These are phyloP conservation scores for Cynodonichthys magdalenae DNA, from an alignment of 2,797 vertebrate genomes.

Conservation along the genomic window DNA sequence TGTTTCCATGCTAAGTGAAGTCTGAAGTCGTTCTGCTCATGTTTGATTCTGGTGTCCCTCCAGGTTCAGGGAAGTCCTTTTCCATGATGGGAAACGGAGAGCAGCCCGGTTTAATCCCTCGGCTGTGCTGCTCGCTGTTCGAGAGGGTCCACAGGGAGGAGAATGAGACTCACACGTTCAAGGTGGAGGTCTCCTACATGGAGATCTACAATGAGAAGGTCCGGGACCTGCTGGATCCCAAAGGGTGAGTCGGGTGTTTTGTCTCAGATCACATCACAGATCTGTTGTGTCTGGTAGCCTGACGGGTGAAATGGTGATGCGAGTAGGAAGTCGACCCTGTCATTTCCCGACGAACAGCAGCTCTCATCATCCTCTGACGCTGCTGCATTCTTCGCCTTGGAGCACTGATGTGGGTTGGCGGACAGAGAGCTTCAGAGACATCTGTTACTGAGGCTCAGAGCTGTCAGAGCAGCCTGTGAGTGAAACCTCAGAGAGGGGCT, in stretches of 20 bases:
- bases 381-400: constrained; percentile 62
- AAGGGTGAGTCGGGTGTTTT: constrained; percentile 87
- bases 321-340: constrained; percentile 63
- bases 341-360: constrained; percentile 60
- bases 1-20: too few relatives aligned
- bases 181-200: constrained; percentile 98
- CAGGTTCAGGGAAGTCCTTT: constrained; percentile 99
- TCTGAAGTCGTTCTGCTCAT: background rate
- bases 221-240: constrained; percentile 95
- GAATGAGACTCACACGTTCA: constrained; percentile 90
- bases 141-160: constrained; percentile 90
- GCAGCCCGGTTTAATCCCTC: constrained; percentile 95
- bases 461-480: constrained; percentile 40
- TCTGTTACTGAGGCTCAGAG: constrained; percentile 63
- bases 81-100: constrained; percentile 99
- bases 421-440: constrained; percentile 64
- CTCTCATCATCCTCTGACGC: constrained; percentile 56
- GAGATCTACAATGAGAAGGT: constrained; percentile 99
- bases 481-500: too few relatives aligned
- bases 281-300: constrained; percentile 59
- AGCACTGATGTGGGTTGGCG: constrained; percentile 69
- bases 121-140: constrained; percentile 96
- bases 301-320: constrained; percentile 33
- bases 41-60: constrained; percentile 23
- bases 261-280: constrained; percentile 10